Percentiles rank a stretch among this genome's conserved stretches.
phyloP scores from a whole-genome alignment of 2,888 invertebrate genomes.

The Andrena marginata region DNA sequence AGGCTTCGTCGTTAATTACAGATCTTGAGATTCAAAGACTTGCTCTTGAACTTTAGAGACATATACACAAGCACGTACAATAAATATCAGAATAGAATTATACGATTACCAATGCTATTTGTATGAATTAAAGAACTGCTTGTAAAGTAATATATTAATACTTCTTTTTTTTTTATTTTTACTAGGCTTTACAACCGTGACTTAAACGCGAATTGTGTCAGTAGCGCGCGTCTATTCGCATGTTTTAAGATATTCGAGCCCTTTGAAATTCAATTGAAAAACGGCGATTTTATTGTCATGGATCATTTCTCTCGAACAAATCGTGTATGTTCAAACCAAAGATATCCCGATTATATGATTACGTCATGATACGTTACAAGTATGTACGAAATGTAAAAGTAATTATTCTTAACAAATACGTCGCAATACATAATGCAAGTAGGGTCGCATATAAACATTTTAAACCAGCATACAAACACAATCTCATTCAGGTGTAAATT shows the following conservation, averaged over 20 bases:
- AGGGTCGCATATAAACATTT: conserved; percentile 48
- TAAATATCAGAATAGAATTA: conserved; percentile 72
- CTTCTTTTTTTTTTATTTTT: conserved; percentile 15
- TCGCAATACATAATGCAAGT: conserved; percentile 58
- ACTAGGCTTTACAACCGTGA: conserved; percentile 27
- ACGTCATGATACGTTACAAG: conserved; percentile 76
- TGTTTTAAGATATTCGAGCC: conserved; percentile 6
- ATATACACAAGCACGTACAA: conserved; percentile 68
- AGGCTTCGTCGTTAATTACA: conserved; percentile 65
- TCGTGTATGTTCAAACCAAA: conserved; percentile 80
- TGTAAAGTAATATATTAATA: conserved; percentile 64
- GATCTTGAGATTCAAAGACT: conserved; percentile 73
- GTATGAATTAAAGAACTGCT: conserved; percentile 60
- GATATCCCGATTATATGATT: conserved; percentile 80
- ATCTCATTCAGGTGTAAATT: conserved; percentile 51
- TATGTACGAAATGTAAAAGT: conserved; percentile 78
- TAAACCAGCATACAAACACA: conserved; percentile 40
- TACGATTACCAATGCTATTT: conserved; percentile 65
- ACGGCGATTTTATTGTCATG: conserved; percentile 27
- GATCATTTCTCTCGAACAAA: conserved; percentile 55
- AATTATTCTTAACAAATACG: conserved; percentile 75
- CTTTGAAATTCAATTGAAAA: conserved; percentile 32
- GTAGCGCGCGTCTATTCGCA: conserved; percentile 17
- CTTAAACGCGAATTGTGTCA: conserved; percentile 34
- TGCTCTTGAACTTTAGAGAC: conserved; percentile 62